Evolutionary conservation across 2,888 invertebrate genomes (phyloP).

Genomic region (Bembecia ichneumoniformis): DNA sequence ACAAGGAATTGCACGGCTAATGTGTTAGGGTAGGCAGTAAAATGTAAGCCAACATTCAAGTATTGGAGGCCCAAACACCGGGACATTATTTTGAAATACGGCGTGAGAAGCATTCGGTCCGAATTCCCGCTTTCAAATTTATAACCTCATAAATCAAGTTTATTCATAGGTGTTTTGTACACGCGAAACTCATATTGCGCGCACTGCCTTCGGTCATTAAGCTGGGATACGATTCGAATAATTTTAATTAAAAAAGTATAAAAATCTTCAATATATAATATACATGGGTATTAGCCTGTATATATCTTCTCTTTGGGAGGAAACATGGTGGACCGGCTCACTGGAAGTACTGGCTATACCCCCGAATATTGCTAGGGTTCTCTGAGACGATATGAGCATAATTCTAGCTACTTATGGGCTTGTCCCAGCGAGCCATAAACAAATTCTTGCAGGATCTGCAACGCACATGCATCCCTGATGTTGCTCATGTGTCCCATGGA

Average conservation of each 20-base stretch:
- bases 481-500: too few species aligned
- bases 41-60: neutral
- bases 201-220: constrained; percentile 14
- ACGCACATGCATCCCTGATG: too few species aligned
- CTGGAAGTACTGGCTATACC: too few species aligned
- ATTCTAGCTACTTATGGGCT: too few species aligned
- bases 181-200: constrained; percentile 25
- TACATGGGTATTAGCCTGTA: too few species aligned
- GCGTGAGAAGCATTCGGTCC: constrained; percentile 34
- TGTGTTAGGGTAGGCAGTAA: neutral
- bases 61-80: constrained; percentile 25
- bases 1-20: neutral
- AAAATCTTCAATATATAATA: too few species aligned
- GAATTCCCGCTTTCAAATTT: constrained; percentile 34
- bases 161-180: constrained; percentile 42
- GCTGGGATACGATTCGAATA: constrained; percentile 11
- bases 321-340: too few species aligned
- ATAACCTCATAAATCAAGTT: constrained; percentile 39
- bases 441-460: too few species aligned
- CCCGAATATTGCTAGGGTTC: too few species aligned
- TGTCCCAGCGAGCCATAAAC: too few species aligned
- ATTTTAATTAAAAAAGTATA: constrained; percentile 6
- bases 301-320: too few species aligned
- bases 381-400: too few species aligned
- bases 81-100: constrained; percentile 43